These are phyloP conservation scores for Atrina japonica DNA, from an alignment of 2,888 invertebrate genomes.

Conservation along the genomic window DNA sequence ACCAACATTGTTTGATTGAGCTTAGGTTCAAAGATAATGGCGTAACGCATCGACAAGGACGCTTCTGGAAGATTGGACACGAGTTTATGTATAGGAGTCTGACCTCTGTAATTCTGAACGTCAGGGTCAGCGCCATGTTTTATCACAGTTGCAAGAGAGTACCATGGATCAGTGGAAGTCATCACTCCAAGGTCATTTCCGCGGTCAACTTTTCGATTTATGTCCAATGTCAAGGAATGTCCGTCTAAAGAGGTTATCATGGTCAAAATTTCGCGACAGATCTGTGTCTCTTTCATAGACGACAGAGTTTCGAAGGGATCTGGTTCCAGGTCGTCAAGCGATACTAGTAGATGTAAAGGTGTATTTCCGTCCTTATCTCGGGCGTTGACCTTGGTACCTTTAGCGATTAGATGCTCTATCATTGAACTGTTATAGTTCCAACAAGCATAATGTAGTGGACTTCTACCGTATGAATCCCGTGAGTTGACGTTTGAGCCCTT, in stretches of 20 bases:
- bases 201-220: conserved; percentile 28
- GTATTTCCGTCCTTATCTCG: conserved; percentile 44
- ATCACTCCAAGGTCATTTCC: conserved; percentile 20
- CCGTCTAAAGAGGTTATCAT: conserved; percentile 11
- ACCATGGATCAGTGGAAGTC: conserved; percentile 34
- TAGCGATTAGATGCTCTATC: conserved; percentile 27
- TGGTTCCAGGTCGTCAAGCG: conserved; percentile 32
- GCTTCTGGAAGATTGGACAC: conserved; percentile 37
- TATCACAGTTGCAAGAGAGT: conserved; percentile 40
- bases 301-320: neutral
- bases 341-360: conserved; percentile 43
- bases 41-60: conserved; percentile 25
- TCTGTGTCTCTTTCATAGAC: conserved; percentile 14
- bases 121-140: conserved; percentile 44
- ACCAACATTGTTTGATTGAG: conserved; percentile 41
- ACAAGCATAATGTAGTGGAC: conserved; percentile 46
- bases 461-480: conserved; percentile 35
- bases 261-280: conserved; percentile 2
- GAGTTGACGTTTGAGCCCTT: conserved; percentile 32
- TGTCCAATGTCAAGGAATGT: conserved; percentile 14
- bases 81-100: conserved; percentile 40
- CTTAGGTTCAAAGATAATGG: conserved; percentile 32
- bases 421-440: conserved; percentile 45
- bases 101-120: conserved; percentile 26
- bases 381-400: conserved; percentile 22